A percentile compares a stretch with the other conserved stretches of the same genome.
Conservation (phyloP, 2,888 invertebrate species). For the Malthinus flaveolus region DNA sequence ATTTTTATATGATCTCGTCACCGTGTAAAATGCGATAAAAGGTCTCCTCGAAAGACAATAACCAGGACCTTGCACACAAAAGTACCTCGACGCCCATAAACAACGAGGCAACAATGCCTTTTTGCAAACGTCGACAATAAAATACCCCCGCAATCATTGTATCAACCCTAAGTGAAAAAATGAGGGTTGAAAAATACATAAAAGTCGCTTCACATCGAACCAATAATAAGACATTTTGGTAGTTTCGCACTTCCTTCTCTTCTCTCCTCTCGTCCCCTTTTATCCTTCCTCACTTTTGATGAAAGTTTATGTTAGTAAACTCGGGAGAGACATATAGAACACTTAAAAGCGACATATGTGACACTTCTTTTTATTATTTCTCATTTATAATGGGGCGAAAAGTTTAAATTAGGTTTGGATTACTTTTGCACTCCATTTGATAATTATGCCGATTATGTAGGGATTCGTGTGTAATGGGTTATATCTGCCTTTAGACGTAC, state of each 20-base stretch:
- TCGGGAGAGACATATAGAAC: slow-evolving; percentile 11
- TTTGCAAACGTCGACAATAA: slow-evolving; percentile 25
- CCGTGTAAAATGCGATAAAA: slow-evolving; percentile 11
- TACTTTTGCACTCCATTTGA: not conserved
- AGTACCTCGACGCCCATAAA: slow-evolving; percentile 30
- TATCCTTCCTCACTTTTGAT: slow-evolving; percentile 4
- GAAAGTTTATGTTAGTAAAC: slow-evolving; percentile 19
- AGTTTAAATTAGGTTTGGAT: not conserved
- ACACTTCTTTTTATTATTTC: slow-evolving; percentile 5
- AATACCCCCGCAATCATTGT: slow-evolving; percentile 22
- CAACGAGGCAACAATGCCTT: slow-evolving; percentile 27
- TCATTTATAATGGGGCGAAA: not conserved
- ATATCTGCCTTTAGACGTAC: not conserved
- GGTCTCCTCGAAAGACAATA: slow-evolving; percentile 16
- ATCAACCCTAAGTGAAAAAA: slow-evolving; percentile 22
- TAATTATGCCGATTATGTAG: slow-evolving; percentile 1
- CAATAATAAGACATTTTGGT: slow-evolving; percentile 12
- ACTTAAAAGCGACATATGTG: slow-evolving; percentile 29
- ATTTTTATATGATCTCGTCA: not conserved
- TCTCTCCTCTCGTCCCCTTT: slow-evolving; percentile 9
- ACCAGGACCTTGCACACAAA: slow-evolving; percentile 11
- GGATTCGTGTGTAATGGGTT: not conserved
- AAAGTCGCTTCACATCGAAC: slow-evolving; percentile 17
- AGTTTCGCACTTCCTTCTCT: not conserved
- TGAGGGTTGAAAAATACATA: slow-evolving; percentile 22